Conservation (phyloP, 2,797 vertebrate species). For the Acanthurus leucopareius region DNA sequence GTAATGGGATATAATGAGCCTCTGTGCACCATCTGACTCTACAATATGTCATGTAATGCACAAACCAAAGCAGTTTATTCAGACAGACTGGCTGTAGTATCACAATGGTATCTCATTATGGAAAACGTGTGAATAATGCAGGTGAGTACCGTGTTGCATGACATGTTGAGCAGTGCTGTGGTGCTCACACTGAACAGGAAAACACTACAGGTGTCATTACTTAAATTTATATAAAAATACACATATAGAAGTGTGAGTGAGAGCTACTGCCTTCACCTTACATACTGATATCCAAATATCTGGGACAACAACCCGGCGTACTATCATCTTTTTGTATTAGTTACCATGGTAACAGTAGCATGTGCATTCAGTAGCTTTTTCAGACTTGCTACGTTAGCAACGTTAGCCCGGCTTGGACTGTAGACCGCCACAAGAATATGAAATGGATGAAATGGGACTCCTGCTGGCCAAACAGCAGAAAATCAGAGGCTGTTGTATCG, state of each 20-base stretch:
- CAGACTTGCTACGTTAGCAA: no score
- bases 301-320: not conserved
- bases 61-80: not conserved
- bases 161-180: not conserved
- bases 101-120: not conserved
- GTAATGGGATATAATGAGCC: slow-evolving; percentile 23
- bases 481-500: no score
- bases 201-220: not conserved
- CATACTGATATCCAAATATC: not conserved
- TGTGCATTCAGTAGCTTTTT: no score
- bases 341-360: no score
- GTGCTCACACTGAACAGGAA: not conserved
- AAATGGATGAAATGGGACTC: no score
- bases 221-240: no score
- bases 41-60: not conserved
- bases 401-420: no score
- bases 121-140: not conserved
- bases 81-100: not conserved
- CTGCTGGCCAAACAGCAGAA: no score
- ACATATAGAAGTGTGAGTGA: no score
- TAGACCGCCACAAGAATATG: no score
- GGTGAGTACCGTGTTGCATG: not conserved
- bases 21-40: not conserved
- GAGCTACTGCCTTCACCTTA: not conserved
- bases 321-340: no score